These are phyloP conservation scores for Psittacula cyanocephala DNA, from an alignment of 2,113 vertebrate species.

Conservation along the genomic window DNA sequence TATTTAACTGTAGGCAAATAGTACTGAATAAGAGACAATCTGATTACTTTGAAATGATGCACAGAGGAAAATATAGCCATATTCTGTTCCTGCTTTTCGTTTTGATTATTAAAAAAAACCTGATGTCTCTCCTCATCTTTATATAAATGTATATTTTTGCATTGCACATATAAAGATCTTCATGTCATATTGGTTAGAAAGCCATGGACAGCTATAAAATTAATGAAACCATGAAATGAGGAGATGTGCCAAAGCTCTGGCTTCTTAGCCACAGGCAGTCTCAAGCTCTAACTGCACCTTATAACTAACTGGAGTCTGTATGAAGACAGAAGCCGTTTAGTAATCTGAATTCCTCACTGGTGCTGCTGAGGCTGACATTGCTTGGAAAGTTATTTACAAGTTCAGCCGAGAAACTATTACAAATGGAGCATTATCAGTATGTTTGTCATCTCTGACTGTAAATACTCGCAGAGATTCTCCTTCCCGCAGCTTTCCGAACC, in stretches of 20 bases:
- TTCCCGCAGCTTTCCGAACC: background rate
- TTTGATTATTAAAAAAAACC: background rate
- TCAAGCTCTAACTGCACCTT: background rate
- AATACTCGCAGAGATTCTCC: background rate
- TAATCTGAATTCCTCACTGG: background rate
- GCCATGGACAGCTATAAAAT: background rate
- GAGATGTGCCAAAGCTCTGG: background rate
- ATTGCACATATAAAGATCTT: background rate
- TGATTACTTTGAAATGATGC: background rate
- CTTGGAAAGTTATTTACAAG: background rate
- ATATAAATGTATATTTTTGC: background rate
- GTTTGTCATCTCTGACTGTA: background rate
- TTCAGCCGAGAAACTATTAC: background rate
- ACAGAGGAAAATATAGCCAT: background rate
- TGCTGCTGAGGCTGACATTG: background rate
- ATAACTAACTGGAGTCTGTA: background rate
- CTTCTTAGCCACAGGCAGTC: background rate
- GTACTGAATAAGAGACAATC: background rate
- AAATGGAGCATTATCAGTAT: background rate
- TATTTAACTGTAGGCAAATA: slow-evolving; percentile 1
- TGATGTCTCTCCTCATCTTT: background rate
- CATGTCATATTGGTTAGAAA: background rate
- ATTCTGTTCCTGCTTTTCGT: background rate
- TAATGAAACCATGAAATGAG: background rate
- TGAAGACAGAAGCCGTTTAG: background rate